Conservation (phyloP, 1,140 invertebrate genomes). For the Drosophila leontia region DNA sequence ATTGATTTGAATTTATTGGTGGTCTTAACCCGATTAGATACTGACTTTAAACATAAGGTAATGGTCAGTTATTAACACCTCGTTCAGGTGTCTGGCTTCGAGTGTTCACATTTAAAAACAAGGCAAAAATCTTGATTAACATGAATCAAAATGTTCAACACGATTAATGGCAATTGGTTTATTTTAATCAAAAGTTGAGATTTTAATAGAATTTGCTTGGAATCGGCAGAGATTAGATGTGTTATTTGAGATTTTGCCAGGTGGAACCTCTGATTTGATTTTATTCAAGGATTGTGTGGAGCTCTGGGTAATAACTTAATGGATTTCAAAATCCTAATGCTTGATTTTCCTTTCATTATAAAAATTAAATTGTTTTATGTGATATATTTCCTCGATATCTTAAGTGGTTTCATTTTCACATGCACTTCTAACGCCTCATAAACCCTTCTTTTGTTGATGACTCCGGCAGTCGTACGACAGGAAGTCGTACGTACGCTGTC, state of each 20-base stretch:
- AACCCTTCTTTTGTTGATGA: constrained; percentile 13
- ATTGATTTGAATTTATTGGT: constrained; percentile 32
- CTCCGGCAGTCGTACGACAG: constrained; percentile 46
- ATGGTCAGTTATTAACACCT: constrained; percentile 14
- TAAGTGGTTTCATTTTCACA: not conserved
- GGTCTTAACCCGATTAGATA: constrained; percentile 27
- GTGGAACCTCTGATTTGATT: not conserved
- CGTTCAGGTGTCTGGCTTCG: constrained; percentile 14
- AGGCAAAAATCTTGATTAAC: not conserved
- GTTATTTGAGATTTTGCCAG: not conserved
- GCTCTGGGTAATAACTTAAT: not conserved
- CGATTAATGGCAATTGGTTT: constrained; percentile 1
- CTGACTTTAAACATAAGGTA: not conserved
- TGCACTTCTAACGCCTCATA: constrained; percentile 46
- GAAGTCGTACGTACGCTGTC: constrained; percentile 54
- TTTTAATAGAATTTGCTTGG: not conserved
- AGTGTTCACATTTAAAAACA: not conserved
- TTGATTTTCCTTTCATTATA: not conserved
- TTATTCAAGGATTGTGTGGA: not conserved
- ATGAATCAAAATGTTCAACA: constrained; percentile 2
- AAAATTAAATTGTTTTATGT: not conserved
- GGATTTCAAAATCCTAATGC: not conserved
- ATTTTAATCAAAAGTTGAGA: not conserved
- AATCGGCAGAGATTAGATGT: constrained; percentile 16
- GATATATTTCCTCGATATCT: not conserved